Evolutionary conservation across 2,113 vertebrate genomes (phyloP), one percentile per base, ranked within the genome.

Genomic region (Phoenicopterus ruber): DNA sequence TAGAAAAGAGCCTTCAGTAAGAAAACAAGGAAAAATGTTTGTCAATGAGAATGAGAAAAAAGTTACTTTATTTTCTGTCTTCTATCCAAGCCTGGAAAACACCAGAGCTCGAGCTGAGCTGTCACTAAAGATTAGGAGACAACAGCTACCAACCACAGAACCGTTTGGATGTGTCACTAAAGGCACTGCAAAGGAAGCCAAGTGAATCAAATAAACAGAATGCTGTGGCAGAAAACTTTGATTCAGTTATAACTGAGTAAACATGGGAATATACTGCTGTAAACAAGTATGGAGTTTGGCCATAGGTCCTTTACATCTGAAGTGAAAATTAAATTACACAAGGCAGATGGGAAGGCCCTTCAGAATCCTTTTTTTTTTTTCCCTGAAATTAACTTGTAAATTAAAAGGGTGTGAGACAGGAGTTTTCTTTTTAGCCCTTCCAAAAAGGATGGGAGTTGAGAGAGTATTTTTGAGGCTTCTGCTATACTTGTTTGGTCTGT

Each of bases 81-180:
- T 88, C 40, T 78, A 0, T 83, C 79, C 76, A 94, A 94, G 76
- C 55, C 50, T 85, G 42, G 61, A 80, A 96, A 89, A 85, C 78
- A 82, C 31, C 61, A 93, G 38, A 80, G 62, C 73, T 55, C 0
- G 12, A 95, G 26, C 74, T 77, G 62, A 95, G 66, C 91, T 94
- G 96, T 94, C 94, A 80, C 81, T 95, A 80, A 85, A 91, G 89
- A 95, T 97, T 94, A 95, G 46, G 70, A 95, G 58, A 40, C 82
- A 91, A 63, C 77, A 77, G 46, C 94, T 95, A 93, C 86, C 81
- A 90, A 70, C 84, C 91, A 87, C 87, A 82, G 85, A 95, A 54
- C 0, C 0, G 0, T 82, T 87, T 85, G 87, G 71, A 88, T 82
- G 46, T 90, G 61, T 94, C 58, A 89, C 61, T 47, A 44, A 71